phyloP scores from a whole-genome alignment of 30 jellyfish, hydroid and myxozoan genomes.

The Turritopsis dohrnii region DNA sequence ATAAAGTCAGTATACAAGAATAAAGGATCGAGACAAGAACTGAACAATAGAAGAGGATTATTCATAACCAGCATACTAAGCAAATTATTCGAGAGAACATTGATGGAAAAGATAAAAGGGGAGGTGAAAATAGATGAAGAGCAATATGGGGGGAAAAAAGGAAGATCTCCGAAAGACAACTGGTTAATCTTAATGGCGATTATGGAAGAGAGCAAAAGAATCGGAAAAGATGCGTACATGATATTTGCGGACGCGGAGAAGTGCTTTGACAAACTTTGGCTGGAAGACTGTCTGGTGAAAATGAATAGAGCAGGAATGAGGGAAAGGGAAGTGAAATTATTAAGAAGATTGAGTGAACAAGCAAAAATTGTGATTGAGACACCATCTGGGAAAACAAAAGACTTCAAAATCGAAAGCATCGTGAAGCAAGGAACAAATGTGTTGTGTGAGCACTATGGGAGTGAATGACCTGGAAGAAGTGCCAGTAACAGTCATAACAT shows the following conservation, averaged over 20 bases:
- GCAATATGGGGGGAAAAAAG: conserved; percentile 33
- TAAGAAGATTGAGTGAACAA: conserved; percentile 7
- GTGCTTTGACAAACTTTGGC: conserved; percentile 45
- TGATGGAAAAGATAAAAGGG: conserved; percentile 14
- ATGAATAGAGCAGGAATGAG: too few species aligned
- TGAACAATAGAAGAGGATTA: conserved; percentile 43
- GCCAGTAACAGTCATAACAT: not conserved
- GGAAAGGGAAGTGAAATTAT: not conserved
- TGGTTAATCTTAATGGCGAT: conserved; percentile 33
- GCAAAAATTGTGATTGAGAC: conserved; percentile 28
- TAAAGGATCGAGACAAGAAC: conserved; percentile 26
- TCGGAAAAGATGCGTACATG: conserved; percentile 11
- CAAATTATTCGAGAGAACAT: conserved; percentile 25
- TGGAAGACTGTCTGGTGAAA: conserved; percentile 32
- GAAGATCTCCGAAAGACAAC: conserved; percentile 21
- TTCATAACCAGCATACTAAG: conserved; percentile 30
- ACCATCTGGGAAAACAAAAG: conserved; percentile 32
- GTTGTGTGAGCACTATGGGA: not conserved
- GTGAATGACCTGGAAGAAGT: not conserved
- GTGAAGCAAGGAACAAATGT: conserved; percentile 38
- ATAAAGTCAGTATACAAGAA: conserved; percentile 38
- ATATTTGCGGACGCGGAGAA: conserved; percentile 39
- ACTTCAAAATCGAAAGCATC: not conserved
- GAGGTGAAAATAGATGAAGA: conserved; percentile 14
- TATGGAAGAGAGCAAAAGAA: conserved; percentile 29